These are phyloP conservation scores for Neoseiulus cucumeris DNA, from an alignment of 1,140 invertebrate genomes.

Conservation along the genomic window DNA sequence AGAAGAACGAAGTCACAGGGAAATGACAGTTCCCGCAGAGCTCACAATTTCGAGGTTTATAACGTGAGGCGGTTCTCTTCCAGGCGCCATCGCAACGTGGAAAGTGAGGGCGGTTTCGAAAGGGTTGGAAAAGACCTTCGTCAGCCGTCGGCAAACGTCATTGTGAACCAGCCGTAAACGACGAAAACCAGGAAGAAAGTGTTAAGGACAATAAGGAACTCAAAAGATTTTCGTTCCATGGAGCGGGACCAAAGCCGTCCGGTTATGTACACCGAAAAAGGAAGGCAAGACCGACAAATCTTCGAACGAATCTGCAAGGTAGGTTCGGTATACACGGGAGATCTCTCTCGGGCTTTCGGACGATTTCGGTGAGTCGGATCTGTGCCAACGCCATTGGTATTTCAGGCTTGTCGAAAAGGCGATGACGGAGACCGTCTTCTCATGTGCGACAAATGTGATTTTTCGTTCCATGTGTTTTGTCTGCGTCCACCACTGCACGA, in stretches of 20 bases:
- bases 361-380: too few species aligned
- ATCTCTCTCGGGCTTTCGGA: too few species aligned
- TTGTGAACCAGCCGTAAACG: not conserved
- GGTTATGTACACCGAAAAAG: conserved; percentile 28
- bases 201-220: conserved; percentile 44
- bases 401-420: conserved; percentile 71
- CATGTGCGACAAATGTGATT: conserved; percentile 90
- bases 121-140: conserved; percentile 54
- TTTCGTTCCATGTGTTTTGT: conserved; percentile 94
- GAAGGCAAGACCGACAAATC: not conserved
- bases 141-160: conserved; percentile 21
- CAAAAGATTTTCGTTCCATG: conserved; percentile 61
- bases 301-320: conserved; percentile 6
- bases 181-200: not conserved
- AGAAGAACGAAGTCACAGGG: too few species aligned
- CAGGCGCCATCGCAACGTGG: conserved; percentile 41
- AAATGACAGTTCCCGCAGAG: too few species aligned
- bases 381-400: too few species aligned
- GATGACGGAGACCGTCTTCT: conserved; percentile 88
- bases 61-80: too few species aligned
- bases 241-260: conserved; percentile 70
- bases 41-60: too few species aligned
- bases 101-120: conserved; percentile 71
- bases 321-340: too few species aligned
- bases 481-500: conserved; percentile 73